A percentile compares a stretch with the other conserved stretches of the same genome.
phyloP scores from a whole-genome alignment of 2,113 vertebrate species.

The Platycercus adscitus region DNA sequence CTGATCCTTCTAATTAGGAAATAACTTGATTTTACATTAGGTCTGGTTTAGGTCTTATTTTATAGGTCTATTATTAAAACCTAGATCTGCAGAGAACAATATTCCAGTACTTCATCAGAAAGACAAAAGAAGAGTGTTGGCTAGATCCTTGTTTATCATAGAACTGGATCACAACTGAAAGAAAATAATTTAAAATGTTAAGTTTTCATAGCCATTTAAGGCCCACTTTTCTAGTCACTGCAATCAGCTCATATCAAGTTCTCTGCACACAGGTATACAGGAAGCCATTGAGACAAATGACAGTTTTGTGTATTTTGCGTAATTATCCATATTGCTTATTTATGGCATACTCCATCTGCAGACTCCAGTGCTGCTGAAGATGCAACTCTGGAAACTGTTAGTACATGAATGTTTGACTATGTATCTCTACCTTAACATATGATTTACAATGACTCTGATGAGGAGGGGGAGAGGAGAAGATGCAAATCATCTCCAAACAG shows the following conservation, averaged over 20 bases:
- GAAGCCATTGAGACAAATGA: not conserved
- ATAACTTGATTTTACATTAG: not conserved
- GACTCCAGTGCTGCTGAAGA: not conserved
- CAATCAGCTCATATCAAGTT: not conserved
- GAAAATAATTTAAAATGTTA: not conserved
- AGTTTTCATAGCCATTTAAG: not conserved
- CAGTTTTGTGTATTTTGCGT: no score
- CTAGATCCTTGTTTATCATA: not conserved
- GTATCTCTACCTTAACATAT: not conserved
- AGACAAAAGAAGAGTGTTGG: not conserved
- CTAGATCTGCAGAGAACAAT: not conserved
- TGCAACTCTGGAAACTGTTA: not conserved
- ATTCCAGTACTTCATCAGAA: not conserved
- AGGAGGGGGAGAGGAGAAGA: not conserved
- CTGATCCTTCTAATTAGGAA: not conserved
- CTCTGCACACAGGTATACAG: not conserved
- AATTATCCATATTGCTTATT: not conserved
- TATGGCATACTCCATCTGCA: not conserved
- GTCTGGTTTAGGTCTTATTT: not conserved
- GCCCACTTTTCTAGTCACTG: accelerated
- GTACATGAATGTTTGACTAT: not conserved
- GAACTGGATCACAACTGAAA: not conserved
- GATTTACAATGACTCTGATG: not conserved
- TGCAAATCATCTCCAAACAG: not conserved
- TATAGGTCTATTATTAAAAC: not conserved